Percentiles rank a stretch among this genome's conserved stretches.
Evolutionary conservation across 1,140 invertebrate species (phyloP).

Genomic region (Delia radicum): DNA sequence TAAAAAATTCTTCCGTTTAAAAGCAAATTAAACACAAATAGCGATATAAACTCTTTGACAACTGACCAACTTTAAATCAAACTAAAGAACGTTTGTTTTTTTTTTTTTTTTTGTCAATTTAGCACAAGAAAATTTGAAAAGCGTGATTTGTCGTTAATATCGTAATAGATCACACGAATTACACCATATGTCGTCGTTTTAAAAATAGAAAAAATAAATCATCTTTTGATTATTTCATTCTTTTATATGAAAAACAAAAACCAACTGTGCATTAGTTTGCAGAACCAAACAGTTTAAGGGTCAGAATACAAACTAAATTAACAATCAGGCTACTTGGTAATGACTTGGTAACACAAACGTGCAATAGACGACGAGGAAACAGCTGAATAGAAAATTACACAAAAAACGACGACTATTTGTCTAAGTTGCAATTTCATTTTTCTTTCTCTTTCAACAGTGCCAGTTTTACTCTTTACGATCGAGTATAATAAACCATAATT

Average conservation of each 20-base stretch:
- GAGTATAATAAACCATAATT: too few species aligned
- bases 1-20: too few species aligned
- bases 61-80: neutral
- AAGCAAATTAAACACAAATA: too few species aligned
- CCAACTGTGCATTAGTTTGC: neutral
- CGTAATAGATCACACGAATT: neutral
- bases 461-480: too few species aligned
- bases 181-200: neutral
- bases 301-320: neutral
- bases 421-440: neutral
- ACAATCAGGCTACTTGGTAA: neutral
- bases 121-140: neutral
- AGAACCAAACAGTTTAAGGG: neutral
- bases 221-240: neutral
- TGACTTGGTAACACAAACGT: neutral
- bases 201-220: slow-evolving; percentile 5
- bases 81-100: too few species aligned
- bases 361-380: neutral
- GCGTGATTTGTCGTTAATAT: neutral
- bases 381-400: neutral
- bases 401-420: neutral
- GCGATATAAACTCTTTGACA: too few species aligned
- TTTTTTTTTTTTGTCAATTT: neutral
- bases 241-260: neutral
- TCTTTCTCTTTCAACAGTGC: neutral